A percentile compares a stretch with the other conserved stretches of the same genome.
Conservation (phyloP, 2,113 vertebrate genomes). For the Tachuris rubrigastra region DNA sequence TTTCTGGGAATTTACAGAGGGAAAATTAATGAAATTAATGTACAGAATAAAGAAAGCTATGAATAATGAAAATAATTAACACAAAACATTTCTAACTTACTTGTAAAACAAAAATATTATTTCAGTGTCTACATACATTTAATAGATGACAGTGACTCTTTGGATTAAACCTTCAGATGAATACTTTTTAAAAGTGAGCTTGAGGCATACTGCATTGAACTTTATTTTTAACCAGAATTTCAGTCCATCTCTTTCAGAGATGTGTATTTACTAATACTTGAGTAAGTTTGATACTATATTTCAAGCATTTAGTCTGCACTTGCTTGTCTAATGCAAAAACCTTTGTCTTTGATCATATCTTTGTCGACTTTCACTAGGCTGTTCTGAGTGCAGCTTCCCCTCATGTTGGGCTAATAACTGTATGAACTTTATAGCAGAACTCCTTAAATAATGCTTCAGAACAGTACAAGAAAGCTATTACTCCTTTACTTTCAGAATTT, state of each 20-base stretch:
- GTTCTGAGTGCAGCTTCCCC: not conserved
- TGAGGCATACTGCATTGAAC: not conserved
- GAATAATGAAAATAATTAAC: not conserved
- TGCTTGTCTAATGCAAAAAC: not conserved
- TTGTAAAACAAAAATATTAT: not conserved
- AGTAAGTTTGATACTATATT: not conserved
- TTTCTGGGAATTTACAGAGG: not conserved
- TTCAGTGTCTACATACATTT: not conserved
- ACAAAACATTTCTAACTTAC: not conserved
- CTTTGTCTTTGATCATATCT: not conserved
- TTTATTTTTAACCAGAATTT: not conserved
- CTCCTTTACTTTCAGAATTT: not conserved
- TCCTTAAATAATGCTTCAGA: not conserved
- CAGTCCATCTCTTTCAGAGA: not conserved
- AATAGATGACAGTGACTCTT: not conserved
- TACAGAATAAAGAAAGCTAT: not conserved
- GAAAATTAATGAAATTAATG: not conserved
- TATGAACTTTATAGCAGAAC: not conserved
- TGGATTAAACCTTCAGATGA: not conserved
- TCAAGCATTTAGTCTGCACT: not conserved
- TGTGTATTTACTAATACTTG: not conserved
- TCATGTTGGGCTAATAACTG: not conserved
- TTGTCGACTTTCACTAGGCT: not conserved
- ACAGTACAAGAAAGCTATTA: not conserved
- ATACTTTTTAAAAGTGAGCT: not conserved